Evolutionary conservation across 2,113 vertebrate species (phyloP).

Genomic region (Paramisgurnus dabryanus): DNA sequence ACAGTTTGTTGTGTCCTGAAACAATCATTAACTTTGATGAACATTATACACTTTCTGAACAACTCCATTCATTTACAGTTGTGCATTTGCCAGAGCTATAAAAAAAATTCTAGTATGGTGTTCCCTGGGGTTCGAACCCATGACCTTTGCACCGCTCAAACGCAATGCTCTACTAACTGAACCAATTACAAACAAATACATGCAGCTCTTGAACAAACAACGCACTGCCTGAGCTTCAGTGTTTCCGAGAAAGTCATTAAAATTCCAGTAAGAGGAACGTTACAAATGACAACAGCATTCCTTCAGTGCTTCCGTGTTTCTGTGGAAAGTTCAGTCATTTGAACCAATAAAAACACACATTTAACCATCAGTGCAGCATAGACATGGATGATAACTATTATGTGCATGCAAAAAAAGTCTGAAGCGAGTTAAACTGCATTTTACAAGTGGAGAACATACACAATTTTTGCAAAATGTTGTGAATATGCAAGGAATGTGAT

Average conservation of each 20-base stretch:
- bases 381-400: not conserved
- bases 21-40: not conserved
- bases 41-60: not conserved
- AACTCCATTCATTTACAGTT: not conserved
- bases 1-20: not conserved
- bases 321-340: not conserved
- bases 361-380: not conserved
- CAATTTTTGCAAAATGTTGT: not conserved
- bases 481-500: not conserved
- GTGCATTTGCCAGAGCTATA: no score
- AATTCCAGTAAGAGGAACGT: not conserved
- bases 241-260: not conserved
- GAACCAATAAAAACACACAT: constrained; percentile 12
- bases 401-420: constrained; percentile 5
- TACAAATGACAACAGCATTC: constrained; percentile 11
- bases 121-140: no score
- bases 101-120: no score
- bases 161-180: no score
- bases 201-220: not conserved
- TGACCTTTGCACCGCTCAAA: no score
- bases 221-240: not conserved
- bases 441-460: not conserved
- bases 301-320: not conserved
- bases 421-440: not conserved
- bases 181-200: no score